Evolutionary conservation across 2,797 vertebrate genomes (phyloP).

Genomic region (Loris lydekkerianus): DNA sequence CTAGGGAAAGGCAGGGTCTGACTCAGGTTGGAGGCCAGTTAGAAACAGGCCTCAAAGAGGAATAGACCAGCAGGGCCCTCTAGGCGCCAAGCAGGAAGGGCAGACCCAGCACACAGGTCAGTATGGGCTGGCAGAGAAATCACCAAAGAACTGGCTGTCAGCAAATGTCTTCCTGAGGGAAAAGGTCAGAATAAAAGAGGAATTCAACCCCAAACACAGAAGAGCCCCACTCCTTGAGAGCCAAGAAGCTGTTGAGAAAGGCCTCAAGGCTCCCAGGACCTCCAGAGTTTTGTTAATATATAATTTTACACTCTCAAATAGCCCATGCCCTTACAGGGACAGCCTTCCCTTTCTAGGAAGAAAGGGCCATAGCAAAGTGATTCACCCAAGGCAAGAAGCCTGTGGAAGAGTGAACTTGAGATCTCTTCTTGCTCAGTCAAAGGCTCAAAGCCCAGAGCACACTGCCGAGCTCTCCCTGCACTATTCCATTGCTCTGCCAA

Average conservation of each 20-base stretch:
- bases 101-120: not conserved
- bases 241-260: accelerated
- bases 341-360: not conserved
- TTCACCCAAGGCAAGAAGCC: not conserved
- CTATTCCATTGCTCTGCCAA: not conserved
- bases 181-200: slow-evolving; percentile 7
- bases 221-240: not conserved
- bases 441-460: not conserved
- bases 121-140: not conserved
- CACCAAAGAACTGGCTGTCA: not conserved
- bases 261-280: not conserved
- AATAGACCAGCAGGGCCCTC: not conserved
- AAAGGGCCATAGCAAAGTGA: not conserved
- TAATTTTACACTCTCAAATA: not conserved
- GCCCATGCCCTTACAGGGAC: not conserved
- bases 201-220: not conserved
- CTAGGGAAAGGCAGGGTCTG: not conserved
- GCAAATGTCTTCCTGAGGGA: not conserved
- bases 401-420: not conserved
- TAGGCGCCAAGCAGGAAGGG: not conserved
- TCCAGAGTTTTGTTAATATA: not conserved
- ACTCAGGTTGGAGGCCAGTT: not conserved
- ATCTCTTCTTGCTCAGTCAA: not conserved
- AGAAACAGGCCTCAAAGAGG: not conserved
- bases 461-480: not conserved